A percentile compares a stretch with the other conserved stretches of the same genome.
Conservation (phyloP, 2,888 invertebrate species). For the Nyleta sp. region DNA sequence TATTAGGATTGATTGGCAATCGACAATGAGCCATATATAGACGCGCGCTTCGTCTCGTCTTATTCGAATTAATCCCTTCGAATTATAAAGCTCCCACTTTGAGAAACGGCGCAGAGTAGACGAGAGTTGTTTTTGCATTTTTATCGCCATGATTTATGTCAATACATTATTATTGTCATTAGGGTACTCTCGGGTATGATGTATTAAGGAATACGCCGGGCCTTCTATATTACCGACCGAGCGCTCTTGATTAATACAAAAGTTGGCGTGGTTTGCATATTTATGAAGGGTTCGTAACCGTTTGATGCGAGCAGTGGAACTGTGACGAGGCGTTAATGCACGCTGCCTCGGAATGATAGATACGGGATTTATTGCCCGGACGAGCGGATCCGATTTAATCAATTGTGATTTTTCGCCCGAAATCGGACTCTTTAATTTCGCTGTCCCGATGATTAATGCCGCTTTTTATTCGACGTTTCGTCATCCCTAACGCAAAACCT, state of each 20-base stretch:
- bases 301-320: slow-evolving; percentile 18
- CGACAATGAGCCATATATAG: slow-evolving; percentile 57
- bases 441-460: too few species aligned
- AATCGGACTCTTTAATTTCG: too few species aligned
- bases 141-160: slow-evolving; percentile 57
- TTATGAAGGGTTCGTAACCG: slow-evolving; percentile 42
- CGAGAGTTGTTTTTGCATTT: slow-evolving; percentile 33
- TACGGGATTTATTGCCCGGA: slow-evolving; percentile 21
- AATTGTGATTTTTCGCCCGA: too few species aligned
- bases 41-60: slow-evolving; percentile 25
- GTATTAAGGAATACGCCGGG: slow-evolving; percentile 22
- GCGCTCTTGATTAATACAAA: slow-evolving; percentile 49
- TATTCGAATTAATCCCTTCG: slow-evolving; percentile 49
- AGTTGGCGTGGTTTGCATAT: slow-evolving; percentile 43
- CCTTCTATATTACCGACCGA: slow-evolving; percentile 33
- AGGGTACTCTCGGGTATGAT: slow-evolving; percentile 40
- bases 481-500: too few species aligned
- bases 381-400: slow-evolving; percentile 16
- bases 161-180: slow-evolving; percentile 54
- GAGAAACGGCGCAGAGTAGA: slow-evolving; percentile 3
- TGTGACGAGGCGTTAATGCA: slow-evolving; percentile 51
- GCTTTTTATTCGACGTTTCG: too few species aligned
- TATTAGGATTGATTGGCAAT: slow-evolving; percentile 64
- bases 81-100: slow-evolving; percentile 43
- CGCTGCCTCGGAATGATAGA: slow-evolving; percentile 15